Conservation (phyloP, 2,113 vertebrate species). For the Galbula dea region DNA sequence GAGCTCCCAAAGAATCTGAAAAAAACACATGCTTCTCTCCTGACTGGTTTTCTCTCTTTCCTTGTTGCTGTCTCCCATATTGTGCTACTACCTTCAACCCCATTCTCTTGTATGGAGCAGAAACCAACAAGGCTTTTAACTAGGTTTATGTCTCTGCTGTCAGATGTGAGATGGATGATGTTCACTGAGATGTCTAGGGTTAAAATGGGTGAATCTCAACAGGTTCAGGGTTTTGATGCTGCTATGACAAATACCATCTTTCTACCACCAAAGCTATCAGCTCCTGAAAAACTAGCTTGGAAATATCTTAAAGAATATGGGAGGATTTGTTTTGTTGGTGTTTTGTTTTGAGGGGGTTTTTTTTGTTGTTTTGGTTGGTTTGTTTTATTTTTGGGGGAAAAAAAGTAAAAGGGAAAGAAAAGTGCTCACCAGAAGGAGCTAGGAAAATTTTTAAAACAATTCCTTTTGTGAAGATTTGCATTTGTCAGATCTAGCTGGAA, state of each 20-base stretch:
- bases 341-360: no score
- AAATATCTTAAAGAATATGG: neutral
- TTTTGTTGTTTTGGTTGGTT: no score
- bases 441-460: neutral
- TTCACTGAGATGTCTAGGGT: conserved; percentile 23
- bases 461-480: neutral
- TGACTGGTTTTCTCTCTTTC: neutral
- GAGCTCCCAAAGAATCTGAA: neutral
- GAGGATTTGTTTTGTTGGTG: neutral
- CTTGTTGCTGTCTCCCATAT: neutral
- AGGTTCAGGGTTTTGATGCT: conserved; percentile 18
- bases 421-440: neutral
- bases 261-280: neutral
- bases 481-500: conserved; percentile 7
- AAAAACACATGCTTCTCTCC: neutral
- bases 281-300: neutral
- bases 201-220: conserved; percentile 55
- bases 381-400: neutral
- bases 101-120: conserved; percentile 64
- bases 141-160: neutral
- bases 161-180: conserved; percentile 38
- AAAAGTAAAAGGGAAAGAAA: neutral
- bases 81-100: neutral
- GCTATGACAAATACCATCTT: neutral
- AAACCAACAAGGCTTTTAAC: conserved; percentile 61